A percentile compares a stretch with the other conserved stretches of the same genome.
Conservation (phyloP, 1,140 invertebrate genomes). For the Euura saliciscinereae region DNA sequence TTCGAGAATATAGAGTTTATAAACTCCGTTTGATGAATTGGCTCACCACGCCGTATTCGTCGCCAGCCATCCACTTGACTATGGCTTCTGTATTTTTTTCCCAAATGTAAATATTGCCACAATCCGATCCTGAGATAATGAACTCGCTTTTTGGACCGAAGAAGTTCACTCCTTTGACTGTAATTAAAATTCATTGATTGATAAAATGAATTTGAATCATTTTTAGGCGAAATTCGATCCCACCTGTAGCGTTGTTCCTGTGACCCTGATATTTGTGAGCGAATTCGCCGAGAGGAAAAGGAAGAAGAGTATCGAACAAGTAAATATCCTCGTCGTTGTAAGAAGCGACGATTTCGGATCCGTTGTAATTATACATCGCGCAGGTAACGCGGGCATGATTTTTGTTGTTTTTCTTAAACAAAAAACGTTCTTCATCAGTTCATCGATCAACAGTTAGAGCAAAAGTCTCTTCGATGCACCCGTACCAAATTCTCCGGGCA, state of each 20-base stretch:
- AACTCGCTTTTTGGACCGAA: conserved; percentile 91
- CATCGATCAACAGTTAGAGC: conserved; percentile 25
- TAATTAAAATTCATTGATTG: conserved; percentile 22
- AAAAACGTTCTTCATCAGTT: conserved; percentile 18
- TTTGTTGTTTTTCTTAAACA: conserved; percentile 30
- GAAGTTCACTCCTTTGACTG: conserved; percentile 93
- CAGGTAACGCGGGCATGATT: conserved; percentile 75
- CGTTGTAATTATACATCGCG: conserved; percentile 90
- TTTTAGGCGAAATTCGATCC: conserved; percentile 10
- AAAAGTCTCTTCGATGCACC: conserved; percentile 21
- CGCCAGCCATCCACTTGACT: conserved; percentile 85
- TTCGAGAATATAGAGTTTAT: conserved; percentile 5
- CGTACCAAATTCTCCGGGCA: conserved; percentile 65
- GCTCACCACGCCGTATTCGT: conserved; percentile 86
- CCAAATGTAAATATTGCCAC: conserved; percentile 95
- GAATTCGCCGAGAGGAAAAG: conserved; percentile 65
- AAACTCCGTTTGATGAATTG: conserved; percentile 18
- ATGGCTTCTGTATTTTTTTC: conserved; percentile 88
- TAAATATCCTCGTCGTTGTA: conserved; percentile 96
- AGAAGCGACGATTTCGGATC: conserved; percentile 86
- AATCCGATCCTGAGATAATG: conserved; percentile 92
- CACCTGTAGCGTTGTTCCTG: conserved; percentile 74
- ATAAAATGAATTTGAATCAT: conserved; percentile 6
- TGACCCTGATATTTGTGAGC: conserved; percentile 82
- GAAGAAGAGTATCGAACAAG: conserved; percentile 75